Conservation (phyloP, 2,113 vertebrate genomes). For the Oriolus oriolus region DNA sequence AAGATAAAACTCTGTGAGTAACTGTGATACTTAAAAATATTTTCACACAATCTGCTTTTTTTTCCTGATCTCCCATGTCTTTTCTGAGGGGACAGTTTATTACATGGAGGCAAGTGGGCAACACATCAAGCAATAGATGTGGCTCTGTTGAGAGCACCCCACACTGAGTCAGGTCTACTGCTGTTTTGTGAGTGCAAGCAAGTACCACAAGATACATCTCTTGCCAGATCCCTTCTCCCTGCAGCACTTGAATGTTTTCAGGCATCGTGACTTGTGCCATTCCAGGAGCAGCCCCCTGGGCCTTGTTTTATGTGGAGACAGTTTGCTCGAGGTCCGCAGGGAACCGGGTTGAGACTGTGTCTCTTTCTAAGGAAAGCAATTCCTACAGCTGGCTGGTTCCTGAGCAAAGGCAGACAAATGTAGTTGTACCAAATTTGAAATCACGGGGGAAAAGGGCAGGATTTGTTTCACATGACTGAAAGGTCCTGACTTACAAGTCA, state of each 20-base stretch:
- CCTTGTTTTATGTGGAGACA: neutral
- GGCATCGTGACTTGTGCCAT: neutral
- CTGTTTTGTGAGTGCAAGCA: neutral
- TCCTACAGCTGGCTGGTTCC: neutral
- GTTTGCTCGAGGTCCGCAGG: neutral
- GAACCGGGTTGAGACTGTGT: neutral
- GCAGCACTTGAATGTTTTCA: neutral
- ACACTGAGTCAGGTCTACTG: neutral
- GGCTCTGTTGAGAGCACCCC: constrained; percentile 6
- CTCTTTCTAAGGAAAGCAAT: neutral
- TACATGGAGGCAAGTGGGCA: neutral
- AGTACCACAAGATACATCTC: neutral
- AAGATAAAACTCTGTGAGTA: neutral
- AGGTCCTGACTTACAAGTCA: neutral
- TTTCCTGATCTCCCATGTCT: neutral
- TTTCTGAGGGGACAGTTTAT: neutral
- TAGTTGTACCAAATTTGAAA: neutral
- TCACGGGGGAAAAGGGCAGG: neutral
- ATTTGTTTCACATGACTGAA: neutral
- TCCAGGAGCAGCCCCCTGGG: neutral
- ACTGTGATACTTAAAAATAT: neutral
- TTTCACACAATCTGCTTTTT: constrained; percentile 10
- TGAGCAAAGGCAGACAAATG: neutral
- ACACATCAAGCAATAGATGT: neutral
- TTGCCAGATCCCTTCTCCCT: neutral